Evolutionary conservation across 2,113 vertebrate species (phyloP).

Genomic region (Jaculus jaculus): DNA sequence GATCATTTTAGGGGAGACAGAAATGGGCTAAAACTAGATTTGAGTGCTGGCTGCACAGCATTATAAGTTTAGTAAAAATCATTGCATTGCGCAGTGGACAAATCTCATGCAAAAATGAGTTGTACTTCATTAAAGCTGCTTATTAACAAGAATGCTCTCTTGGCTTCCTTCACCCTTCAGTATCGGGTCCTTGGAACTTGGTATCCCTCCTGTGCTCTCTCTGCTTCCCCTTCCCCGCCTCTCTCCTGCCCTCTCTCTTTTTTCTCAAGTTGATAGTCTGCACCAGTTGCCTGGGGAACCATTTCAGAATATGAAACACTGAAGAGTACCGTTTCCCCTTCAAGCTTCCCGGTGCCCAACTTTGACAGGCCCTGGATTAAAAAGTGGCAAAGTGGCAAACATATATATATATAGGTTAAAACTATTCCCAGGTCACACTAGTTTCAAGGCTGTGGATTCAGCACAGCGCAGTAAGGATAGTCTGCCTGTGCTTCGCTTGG

Average conservation of each 20-base stretch:
- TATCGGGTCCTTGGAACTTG: neutral
- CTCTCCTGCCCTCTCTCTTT: neutral
- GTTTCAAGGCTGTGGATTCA: too few relatives aligned
- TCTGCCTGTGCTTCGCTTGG: neutral
- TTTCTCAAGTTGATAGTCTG: neutral
- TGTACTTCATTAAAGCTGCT: neutral
- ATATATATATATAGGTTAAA: too few relatives aligned
- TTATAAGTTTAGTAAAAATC: neutral
- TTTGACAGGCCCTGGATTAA: neutral
- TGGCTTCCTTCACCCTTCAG: neutral
- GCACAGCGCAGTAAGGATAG: neutral
- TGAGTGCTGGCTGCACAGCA: neutral
- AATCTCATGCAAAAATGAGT: neutral
- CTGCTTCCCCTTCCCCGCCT: too few relatives aligned
- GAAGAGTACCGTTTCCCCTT: neutral
- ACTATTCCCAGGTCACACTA: too few relatives aligned
- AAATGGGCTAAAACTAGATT: neutral
- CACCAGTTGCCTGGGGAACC: neutral
- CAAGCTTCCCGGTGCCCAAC: too few relatives aligned
- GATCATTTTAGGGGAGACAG: neutral
- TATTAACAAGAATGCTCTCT: neutral
- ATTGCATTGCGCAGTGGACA: neutral
- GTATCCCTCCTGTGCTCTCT: neutral
- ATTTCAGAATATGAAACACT: neutral
- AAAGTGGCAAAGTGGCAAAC: neutral